Evolutionary conservation across 1,140 invertebrate genomes (phyloP), one percentile per base, ranked within the genome.

Genomic region (Tenebrio molitor): DNA sequence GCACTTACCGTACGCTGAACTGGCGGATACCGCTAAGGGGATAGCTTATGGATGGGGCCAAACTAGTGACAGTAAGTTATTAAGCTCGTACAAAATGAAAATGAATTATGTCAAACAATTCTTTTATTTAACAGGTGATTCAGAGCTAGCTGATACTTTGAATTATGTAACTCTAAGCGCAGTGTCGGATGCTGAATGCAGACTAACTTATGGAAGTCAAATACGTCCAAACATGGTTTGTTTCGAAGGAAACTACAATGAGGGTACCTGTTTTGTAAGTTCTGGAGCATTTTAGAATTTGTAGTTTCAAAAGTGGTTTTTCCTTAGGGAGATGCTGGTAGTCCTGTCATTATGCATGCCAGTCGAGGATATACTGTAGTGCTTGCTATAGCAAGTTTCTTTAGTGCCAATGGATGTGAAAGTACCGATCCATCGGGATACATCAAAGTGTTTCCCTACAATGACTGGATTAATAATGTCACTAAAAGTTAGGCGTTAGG

Each of bases 401-500:
- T 39, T n/a, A 39, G 36, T 0, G 6, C 36, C 6, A 39, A 39
- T 12, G 36, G 36, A 12, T 39, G 36, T 0, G 36, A 39, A 12
- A 39, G 36, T 39, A 39, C 0, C 3, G 36, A 39, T 39, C 36
- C 36, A n/a, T 39, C 36, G 0, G 36, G 36, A 12, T 39, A 39
- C n/a, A 39, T n/a, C 6, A 39, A 39, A 39, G 36, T 39, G 36
- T 39, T 39, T 12, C 5, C 5, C 12, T 39, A 58, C 23, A 58
- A 58, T 25, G 21, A 58, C 21, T 58, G 50, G 50, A 58, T 58
- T 14, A 58, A 29, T 14, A 58, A 58, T 34, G 50, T 58, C 3
- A 58, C 50, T n/a, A n/a, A n/a, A n/a, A n/a, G n/a, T n/a, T n/a
- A n/a, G n/a, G n/a, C n/a, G n/a, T n/a, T n/a, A n/a, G n/a, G n/a